Evolutionary conservation across 2,888 invertebrate genomes (phyloP), one percentile per base, ranked within the genome.

Genomic region (Drosophila mettleri): DNA sequence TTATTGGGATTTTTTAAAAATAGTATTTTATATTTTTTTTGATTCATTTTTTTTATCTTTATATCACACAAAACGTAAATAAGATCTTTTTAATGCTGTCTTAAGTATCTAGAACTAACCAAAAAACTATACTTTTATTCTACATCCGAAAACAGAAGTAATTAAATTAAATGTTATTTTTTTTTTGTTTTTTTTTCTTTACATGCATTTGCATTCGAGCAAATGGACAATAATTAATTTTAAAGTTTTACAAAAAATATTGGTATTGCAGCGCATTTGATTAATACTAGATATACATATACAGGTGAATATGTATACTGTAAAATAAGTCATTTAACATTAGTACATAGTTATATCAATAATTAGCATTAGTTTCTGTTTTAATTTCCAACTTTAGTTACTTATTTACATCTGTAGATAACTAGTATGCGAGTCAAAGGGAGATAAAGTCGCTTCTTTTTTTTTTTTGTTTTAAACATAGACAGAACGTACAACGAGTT

Each of bases 11-110:
- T 89, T 89, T 89, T 90, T 90, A 78, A 70, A 74, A 78, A 75
- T 72, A 80, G 66, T 81, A 78, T 79, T 86, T 71, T 77, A 70
- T 64, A 75, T 85, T 85, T 88, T 89, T 83, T 87, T 87, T 73
- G 53, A 46, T 81, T 60, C 51, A 52, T 75, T 75, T 81, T 81
- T 73, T 82, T 81, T 74, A 74, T 78, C 73, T 85, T 90, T 90
- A 90, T 90, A 90, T 90, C 90, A 90, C 90, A 90, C 90, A 80
- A 77, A 90, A 89, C 85, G 87, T 85, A 88, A 85, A 79, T 78
- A 78, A 86, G 87, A 79, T 86, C 75, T 81, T 80, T 76, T 69
- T 86, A 77, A 82, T 83, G 83, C 79, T 81, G 79, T 77, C 86
- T 89, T 88, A 89, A 78, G 57, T 64, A 71, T 59, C 74, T 88